Evolutionary conservation across 2,797 vertebrate genomes (phyloP), one percentile per base, ranked within the genome.

Genomic region (Microctenopoma steveboyesi): DNA sequence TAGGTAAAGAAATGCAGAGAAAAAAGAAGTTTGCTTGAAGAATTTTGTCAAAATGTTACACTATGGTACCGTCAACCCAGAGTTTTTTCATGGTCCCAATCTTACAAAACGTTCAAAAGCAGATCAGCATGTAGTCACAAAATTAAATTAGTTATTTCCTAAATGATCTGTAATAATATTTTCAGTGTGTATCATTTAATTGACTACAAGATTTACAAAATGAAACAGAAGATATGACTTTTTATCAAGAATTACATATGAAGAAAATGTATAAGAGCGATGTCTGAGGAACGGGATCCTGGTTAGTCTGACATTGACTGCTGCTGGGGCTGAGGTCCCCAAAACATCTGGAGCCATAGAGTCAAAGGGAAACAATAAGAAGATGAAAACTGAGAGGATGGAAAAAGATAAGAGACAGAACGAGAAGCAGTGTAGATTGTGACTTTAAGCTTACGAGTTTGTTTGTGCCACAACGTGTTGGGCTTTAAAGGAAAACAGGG

Each of bases 141-240:
- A 57, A 46, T 55, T 9, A 60, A 42, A 60, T 49, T 74, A 50
- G 22, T 57, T 12, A 63, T 79, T 77, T 64, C 50, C 60, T 42
- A 74, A 13, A 56, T 15, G 30, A 49, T 69, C 27, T 58, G 16
- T 49, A 42, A 51, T 40, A 28, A 60, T 1, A 4, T 18, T 14
- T 51, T 47, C 14, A 28, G 52, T 40, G 39, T 52, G 42, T 16
- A 28, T 65, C 15, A 54, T 60, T 49, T n/a, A 57, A 15, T 46
- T 28, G 18, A 35, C 51, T 64, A 47, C 49, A 71, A 40, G 50
- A 45, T 46, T 57, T 5, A 0, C 13, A 54, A 30, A n/a, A 8
- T 43, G 13, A 16, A 64, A 53, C n/a, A 64, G 55, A 58, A 14
- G 18, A 47, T 40, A 22, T 46, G 18, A 48, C 67, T 52, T 64